Conservation (phyloP, 2,113 vertebrate genomes). For the Centropus bengalensis region DNA sequence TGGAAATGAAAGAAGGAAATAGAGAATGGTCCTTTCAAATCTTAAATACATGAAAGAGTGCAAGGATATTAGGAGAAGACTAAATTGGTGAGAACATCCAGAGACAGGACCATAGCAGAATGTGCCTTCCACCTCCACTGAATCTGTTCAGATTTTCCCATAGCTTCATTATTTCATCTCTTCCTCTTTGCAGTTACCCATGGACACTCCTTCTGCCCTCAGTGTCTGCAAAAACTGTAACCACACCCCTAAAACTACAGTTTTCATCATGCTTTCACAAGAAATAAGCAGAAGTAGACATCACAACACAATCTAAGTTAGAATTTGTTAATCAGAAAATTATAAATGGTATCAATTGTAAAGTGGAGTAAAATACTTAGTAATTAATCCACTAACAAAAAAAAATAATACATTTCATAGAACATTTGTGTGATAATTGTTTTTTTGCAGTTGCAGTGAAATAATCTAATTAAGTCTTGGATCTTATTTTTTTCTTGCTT, state of each 20-base stretch:
- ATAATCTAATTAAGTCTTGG: background rate
- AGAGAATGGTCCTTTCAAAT: background rate
- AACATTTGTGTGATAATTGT: background rate
- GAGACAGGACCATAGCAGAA: background rate
- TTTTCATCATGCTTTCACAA: rapidly evolving
- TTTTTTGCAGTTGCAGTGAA: background rate
- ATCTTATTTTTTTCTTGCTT: background rate
- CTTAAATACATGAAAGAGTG: background rate
- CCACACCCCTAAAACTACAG: rapidly evolving
- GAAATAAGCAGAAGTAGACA: background rate
- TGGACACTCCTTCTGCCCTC: rapidly evolving
- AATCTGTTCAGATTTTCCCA: background rate
- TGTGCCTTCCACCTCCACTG: background rate
- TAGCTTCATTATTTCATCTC: too few relatives aligned
- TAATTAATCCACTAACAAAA: background rate
- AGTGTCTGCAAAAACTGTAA: background rate
- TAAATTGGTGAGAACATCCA: rapidly evolving
- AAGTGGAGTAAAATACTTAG: background rate
- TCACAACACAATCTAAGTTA: background rate
- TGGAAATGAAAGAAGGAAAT: background rate
- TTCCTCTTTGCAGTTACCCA: background rate
- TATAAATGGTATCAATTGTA: background rate
- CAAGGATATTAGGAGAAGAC: background rate
- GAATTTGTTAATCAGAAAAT: background rate
- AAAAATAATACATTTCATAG: background rate